Base-by-base conservation (phyloP, 2,797 vertebrate species). In the Psittacula derbiana region DNA sequence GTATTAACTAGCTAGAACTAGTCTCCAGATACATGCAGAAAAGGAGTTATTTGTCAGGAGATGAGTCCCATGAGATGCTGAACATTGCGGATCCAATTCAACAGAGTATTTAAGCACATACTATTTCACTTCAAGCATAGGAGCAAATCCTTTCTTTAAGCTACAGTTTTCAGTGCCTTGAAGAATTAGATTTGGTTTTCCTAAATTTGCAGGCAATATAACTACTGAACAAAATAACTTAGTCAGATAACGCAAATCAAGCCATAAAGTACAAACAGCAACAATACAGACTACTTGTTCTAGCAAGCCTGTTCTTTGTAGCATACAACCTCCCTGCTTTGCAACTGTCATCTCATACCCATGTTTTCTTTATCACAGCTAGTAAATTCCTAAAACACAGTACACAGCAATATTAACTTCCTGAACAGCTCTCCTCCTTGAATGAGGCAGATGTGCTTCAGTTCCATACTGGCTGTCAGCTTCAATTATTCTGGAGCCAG, bases 321-420 rank as follows among this genome's bases (percentile, higher is more conserved):
- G 53, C 40, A 36, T 79, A 47, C 62, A 72, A 28, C 6, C 28
- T 53, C 28, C 79, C 38, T 66, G 17, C 67, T 44, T 85, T 76
- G n/a, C 74, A 87, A 33, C 31, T 93, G 53, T 53, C 10, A 0
- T 72, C 60, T 72, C 82, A 40, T 6, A 93, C 41, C 43, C 71
- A 44, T 27, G 28, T 69, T 95, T 94, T 66, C 80, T 76, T 43
- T 47, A 66, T 70, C 86, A 73, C 8, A 84, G 55, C 64, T 72
- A 76, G 53, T 53, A 89, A 92, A 80, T 73, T 87, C 71, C 74
- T 92, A 85, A 95, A 92, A 76, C 41, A 73, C 36, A 92, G 41
- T 21, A 55, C 46, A 70, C 15, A 76, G 19, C 62, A 80, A 70
- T 76, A 85, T 47, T 82, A 89, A 84, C 82, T 91, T 95, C 66